Conservation (phyloP, 2,797 vertebrate species). For the Cephalopachus bancanus region DNA sequence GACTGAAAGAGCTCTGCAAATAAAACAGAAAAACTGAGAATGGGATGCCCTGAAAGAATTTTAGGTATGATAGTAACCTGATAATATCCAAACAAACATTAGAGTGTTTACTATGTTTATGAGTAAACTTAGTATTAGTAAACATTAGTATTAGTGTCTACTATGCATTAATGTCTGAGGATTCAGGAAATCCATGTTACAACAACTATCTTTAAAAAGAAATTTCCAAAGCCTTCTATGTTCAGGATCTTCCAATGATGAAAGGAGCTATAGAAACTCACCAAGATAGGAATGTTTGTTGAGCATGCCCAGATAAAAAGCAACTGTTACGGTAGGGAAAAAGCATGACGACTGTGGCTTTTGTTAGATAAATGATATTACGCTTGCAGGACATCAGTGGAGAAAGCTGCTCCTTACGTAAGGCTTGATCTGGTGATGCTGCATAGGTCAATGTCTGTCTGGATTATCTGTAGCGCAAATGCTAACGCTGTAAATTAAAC, state of each 20-base stretch:
- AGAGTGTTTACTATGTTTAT: not conserved
- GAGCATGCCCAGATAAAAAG: not conserved
- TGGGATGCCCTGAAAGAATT: not conserved
- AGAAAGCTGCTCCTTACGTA: conserved; percentile 70
- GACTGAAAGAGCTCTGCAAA: not conserved
- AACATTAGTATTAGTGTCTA: too few species aligned
- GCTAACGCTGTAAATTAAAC: conserved; percentile 74
- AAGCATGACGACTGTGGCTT: not conserved
- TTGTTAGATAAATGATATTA: conserved; percentile 46
- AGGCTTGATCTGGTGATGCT: conserved; percentile 68
- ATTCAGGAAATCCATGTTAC: not conserved
- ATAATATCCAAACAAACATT: not conserved
- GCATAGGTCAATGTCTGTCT: conserved; percentile 70
- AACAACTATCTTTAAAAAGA: conserved; percentile 14
- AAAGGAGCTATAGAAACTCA: not conserved
- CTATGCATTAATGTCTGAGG: not conserved
- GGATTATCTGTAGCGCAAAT: conserved; percentile 77
- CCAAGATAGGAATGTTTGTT: not conserved
- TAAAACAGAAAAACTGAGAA: not conserved
- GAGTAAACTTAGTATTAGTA: too few species aligned
- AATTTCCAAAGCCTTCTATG: not conserved
- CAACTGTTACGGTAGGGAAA: not conserved
- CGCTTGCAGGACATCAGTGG: not conserved
- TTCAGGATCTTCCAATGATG: not conserved
- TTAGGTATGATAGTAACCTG: conserved; percentile 1